Percentiles rank a stretch among this genome's conserved stretches.
phyloP scores from a whole-genome alignment of 2,888 invertebrate species.

The Scelioninae gen. 2 region DNA sequence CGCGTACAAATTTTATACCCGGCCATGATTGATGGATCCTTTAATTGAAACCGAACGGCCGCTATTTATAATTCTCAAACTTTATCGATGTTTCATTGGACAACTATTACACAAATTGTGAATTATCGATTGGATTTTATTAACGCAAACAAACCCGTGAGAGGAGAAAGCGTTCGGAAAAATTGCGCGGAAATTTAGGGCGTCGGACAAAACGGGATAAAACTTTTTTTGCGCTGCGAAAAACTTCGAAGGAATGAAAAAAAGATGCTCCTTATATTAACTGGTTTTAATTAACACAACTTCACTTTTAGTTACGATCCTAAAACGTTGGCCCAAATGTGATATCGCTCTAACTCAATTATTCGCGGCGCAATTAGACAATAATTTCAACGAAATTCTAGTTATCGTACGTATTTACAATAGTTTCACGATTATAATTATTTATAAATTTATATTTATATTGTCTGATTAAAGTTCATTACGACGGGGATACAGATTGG shows the following conservation, averaged over 20 bases:
- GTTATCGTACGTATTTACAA: constrained; percentile 31
- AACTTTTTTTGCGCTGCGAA: neutral
- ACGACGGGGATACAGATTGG: constrained; percentile 21
- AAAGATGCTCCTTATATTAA: neutral
- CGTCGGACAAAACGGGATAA: too few relatives aligned
- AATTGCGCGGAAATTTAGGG: too few relatives aligned
- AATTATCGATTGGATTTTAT: constrained; percentile 8
- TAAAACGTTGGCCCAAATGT: constrained; percentile 29
- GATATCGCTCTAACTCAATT: constrained; percentile 34
- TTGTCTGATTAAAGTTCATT: constrained; percentile 19
- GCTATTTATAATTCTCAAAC: constrained; percentile 2
- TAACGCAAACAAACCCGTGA: too few relatives aligned
- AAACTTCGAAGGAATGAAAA: neutral
- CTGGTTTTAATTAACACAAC: constrained; percentile 26
- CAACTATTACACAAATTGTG: too few relatives aligned
- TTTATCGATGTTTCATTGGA: constrained; percentile 3
- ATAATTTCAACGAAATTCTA: constrained; percentile 31
- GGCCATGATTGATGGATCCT: constrained; percentile 22
- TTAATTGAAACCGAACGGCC: constrained; percentile 16
- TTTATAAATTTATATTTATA: constrained; percentile 37
- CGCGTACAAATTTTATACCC: constrained; percentile 2
- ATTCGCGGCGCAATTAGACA: constrained; percentile 33
- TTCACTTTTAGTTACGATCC: constrained; percentile 25
- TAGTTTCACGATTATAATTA: constrained; percentile 27
- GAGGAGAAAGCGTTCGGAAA: too few relatives aligned